Conservation (phyloP, 2,113 vertebrate species). For the Trachemys scripta region DNA sequence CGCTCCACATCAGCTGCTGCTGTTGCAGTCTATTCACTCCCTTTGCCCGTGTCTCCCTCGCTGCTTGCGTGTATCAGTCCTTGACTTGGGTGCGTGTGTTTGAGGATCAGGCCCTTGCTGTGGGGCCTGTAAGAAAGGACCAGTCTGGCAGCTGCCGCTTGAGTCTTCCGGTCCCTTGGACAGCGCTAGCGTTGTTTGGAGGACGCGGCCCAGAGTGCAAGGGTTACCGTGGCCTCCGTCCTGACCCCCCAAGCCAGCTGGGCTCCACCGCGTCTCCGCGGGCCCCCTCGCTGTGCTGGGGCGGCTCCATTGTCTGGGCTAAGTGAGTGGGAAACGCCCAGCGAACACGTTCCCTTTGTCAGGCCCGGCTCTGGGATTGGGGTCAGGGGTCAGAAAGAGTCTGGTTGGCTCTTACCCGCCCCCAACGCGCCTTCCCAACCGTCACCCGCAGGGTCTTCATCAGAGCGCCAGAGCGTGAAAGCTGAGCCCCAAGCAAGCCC, state of each 20-base stretch:
- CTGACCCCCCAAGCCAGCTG: neutral
- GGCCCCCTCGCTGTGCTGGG: neutral
- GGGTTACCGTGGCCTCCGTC: neutral
- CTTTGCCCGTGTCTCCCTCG: neutral
- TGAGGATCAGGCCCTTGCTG: neutral
- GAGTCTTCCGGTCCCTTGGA: neutral
- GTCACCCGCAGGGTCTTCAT: neutral
- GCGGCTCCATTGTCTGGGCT: neutral
- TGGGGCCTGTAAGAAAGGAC: neutral
- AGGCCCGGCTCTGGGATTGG: neutral
- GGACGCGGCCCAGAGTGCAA: neutral
- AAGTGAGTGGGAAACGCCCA: neutral
- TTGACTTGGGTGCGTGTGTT: neutral
- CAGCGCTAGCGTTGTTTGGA: neutral
- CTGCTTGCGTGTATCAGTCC: neutral
- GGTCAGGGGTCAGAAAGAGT: neutral
- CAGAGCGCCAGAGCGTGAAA: accelerated
- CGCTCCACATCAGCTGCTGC: neutral
- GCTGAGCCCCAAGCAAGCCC: neutral
- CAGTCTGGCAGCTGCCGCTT: accelerated
- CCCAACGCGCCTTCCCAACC: neutral
- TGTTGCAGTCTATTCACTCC: neutral
- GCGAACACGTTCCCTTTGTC: neutral
- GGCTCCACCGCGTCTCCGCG: neutral
- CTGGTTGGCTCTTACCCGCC: neutral